phyloP scores from a whole-genome alignment of 2,797 vertebrate species.

The Aythya fuligula region DNA sequence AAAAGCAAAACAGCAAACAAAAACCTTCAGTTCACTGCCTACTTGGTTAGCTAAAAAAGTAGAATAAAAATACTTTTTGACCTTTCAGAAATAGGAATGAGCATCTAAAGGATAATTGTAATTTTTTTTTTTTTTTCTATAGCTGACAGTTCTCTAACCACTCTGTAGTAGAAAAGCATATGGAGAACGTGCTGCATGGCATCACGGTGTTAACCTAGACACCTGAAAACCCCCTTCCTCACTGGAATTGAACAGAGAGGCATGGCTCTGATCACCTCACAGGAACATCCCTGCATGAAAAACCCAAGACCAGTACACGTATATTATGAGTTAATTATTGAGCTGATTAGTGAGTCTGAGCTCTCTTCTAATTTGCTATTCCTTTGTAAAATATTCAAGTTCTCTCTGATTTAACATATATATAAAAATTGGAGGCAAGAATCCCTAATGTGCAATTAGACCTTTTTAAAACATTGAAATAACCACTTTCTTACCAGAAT shows the following conservation, averaged over 20 bases:
- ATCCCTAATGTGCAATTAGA: background rate
- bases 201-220: background rate
- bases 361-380: background rate
- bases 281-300: background rate
- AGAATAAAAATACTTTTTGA: background rate
- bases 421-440: constrained; percentile 13
- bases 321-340: background rate
- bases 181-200: background rate
- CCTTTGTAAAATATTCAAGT: background rate
- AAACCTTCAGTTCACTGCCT: background rate
- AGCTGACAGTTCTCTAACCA: background rate
- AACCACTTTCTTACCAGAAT: background rate
- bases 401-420: background rate
- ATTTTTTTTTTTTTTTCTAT: background rate
- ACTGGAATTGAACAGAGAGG: background rate
- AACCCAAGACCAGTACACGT: background rate
- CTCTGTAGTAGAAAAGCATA: background rate
- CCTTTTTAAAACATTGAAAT: background rate
- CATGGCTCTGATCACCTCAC: background rate
- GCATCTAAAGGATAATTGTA: background rate
- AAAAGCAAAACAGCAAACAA: constrained; percentile 24
- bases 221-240: background rate
- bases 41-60: background rate
- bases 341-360: background rate
- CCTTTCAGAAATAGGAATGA: background rate